A percentile compares a stretch with the other conserved stretches of the same genome.
phyloP scores from a whole-genome alignment of 1,140 invertebrate genomes.

The Aphelinus atriplicis region DNA sequence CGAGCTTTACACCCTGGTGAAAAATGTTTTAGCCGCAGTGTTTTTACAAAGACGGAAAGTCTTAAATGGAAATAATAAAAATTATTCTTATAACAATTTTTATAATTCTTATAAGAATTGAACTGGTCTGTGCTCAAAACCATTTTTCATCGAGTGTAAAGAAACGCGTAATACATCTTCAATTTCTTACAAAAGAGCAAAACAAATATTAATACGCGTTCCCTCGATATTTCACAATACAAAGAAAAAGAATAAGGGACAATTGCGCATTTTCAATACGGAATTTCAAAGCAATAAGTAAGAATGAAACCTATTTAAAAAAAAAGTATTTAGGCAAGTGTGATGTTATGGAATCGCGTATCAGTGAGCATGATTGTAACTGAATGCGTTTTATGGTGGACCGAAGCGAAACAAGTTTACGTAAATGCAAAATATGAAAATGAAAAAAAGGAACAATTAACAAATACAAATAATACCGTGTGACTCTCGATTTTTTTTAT shows the following conservation, averaged over 20 bases:
- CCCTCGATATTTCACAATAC: constrained; percentile 10
- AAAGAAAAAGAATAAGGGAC: neutral
- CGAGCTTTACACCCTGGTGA: neutral
- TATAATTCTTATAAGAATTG: constrained; percentile 34
- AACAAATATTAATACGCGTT: constrained; percentile 1
- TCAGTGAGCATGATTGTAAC: constrained; percentile 30
- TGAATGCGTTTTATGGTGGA: constrained; percentile 45
- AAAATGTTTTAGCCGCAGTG: constrained; percentile 27
- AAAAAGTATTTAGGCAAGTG: constrained; percentile 31
- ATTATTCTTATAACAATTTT: constrained; percentile 38
- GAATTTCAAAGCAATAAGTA: constrained; percentile 66
- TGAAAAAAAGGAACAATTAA: neutral
- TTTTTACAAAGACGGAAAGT: neutral
- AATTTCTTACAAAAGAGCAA: neutral
- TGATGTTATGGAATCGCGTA: neutral
- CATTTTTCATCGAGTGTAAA: constrained; percentile 21
- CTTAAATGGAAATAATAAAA: constrained; percentile 1
- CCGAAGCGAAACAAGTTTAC: constrained; percentile 1
- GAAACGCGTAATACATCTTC: constrained; percentile 18
- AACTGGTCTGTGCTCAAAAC: constrained; percentile 3
- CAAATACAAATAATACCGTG: constrained; percentile 13
- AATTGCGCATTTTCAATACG: constrained; percentile 58
- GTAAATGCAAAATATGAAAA: neutral
- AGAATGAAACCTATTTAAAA: constrained; percentile 41
- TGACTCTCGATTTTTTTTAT: constrained; percentile 34